These are phyloP conservation scores for Ellobium chinense DNA, from an alignment of 2,888 invertebrate species.

Conservation along the genomic window DNA sequence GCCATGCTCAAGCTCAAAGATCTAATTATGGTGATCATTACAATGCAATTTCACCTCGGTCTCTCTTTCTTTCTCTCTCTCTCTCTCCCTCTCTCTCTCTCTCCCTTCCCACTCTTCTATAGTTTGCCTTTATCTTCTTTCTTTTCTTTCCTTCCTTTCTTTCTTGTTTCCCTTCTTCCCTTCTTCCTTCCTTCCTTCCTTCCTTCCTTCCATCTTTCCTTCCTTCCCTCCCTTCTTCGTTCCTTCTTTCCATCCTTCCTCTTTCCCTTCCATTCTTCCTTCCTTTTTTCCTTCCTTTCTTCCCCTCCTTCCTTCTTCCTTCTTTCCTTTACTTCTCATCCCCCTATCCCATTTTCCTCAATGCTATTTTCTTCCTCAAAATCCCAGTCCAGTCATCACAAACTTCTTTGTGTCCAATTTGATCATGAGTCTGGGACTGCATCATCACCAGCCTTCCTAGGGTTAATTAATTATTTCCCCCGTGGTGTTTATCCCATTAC, in stretches of 20 bases:
- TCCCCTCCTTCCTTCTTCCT: background rate
- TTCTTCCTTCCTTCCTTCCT: background rate
- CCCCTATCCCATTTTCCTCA: too few species aligned
- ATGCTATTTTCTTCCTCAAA: too few species aligned
- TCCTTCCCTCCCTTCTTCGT: background rate
- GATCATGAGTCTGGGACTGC: too few species aligned
- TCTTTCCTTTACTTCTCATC: too few species aligned
- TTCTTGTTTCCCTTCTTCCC: background rate
- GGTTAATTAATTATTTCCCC: too few species aligned
- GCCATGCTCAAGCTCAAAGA: too few species aligned
- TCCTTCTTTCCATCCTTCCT: background rate
- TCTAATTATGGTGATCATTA: too few species aligned
- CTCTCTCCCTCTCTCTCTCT: background rate
- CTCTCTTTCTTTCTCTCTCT: constrained; percentile 6
- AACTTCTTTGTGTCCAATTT: too few species aligned
- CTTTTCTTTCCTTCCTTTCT: background rate
- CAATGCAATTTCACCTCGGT: background rate
- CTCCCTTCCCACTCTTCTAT: background rate
- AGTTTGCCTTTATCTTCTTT: background rate
- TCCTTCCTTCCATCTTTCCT: background rate
- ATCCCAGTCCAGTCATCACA: too few species aligned
- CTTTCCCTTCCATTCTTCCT: background rate
- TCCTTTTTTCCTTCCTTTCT: background rate
- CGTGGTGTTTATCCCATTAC: background rate
- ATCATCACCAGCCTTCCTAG: too few species aligned